Evolutionary conservation across 2,797 vertebrate genomes (phyloP).

Genomic region (Phoebastria nigripes): DNA sequence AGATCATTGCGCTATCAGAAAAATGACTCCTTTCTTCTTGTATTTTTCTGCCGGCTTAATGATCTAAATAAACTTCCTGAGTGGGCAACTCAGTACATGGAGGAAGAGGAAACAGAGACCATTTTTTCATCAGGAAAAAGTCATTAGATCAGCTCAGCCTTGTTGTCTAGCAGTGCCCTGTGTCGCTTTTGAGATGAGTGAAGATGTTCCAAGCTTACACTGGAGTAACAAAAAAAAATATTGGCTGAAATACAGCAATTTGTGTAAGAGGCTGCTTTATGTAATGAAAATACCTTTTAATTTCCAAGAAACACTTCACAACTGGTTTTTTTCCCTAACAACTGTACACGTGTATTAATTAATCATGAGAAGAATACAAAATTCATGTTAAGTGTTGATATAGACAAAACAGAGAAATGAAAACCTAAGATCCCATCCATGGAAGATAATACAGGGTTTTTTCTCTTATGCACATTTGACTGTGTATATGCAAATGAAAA

Average conservation of each 20-base stretch:
- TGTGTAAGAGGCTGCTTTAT: not conserved
- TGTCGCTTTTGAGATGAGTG: not conserved
- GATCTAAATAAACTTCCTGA: not conserved
- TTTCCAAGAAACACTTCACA: not conserved
- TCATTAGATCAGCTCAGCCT: not conserved
- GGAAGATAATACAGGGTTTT: not conserved
- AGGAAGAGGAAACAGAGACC: not conserved
- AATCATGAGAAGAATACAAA: not conserved
- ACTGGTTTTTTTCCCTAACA: not conserved
- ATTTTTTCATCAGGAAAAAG: not conserved
- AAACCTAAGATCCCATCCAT: not conserved
- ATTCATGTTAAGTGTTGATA: not conserved
- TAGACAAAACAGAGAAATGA: not conserved
- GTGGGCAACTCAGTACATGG: not conserved
- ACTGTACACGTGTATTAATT: not conserved
- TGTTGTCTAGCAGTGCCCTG: not conserved
- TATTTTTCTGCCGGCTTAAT: fast-evolving
- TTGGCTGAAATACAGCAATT: not conserved
- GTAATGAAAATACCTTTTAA: not conserved
- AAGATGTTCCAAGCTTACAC: not conserved
- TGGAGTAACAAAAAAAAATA: not conserved
- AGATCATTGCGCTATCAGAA: fast-evolving
- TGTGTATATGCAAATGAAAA: not conserved
- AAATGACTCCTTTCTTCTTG: not conserved
- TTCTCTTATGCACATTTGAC: not conserved